These are phyloP conservation scores for Hyperoplus lanceolatus DNA, from an alignment of 2,797 vertebrate species.

Conservation along the genomic window DNA sequence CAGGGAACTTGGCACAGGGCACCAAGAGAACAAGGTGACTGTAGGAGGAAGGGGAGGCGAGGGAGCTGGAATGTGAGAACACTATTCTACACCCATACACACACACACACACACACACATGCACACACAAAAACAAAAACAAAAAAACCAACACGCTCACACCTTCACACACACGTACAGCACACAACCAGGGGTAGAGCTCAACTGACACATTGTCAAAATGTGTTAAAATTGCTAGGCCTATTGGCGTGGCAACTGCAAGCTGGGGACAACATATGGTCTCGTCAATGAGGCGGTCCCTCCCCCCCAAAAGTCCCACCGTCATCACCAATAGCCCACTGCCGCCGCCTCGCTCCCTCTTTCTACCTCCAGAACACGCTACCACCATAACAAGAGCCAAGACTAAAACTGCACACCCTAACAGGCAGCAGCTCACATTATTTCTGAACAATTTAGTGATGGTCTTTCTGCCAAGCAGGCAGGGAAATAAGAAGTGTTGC, in stretches of 20 bases:
- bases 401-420: constrained; percentile 32
- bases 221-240: constrained; percentile 87
- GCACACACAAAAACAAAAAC: constrained; percentile 25
- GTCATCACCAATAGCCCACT: constrained; percentile 32
- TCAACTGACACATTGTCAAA: constrained; percentile 90
- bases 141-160: constrained; percentile 33
- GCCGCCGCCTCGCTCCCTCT: constrained; percentile 25
- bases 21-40: constrained; percentile 81
- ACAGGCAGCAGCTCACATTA: constrained; percentile 62
- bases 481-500: constrained; percentile 28
- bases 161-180: constrained; percentile 62
- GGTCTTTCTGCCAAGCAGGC: constrained; percentile 57
- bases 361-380: constrained; percentile 45
- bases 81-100: constrained; percentile 50
- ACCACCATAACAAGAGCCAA: constrained; percentile 65
- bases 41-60: constrained; percentile 73
- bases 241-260: constrained; percentile 86
- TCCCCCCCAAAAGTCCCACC: constrained; percentile 43
- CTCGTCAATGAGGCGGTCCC: constrained; percentile 51
- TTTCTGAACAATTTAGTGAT: constrained; percentile 71
- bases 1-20: constrained; percentile 67
- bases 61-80: constrained; percentile 81
- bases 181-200: constrained; percentile 81
- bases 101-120: constrained; percentile 33
- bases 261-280: constrained; percentile 91